phyloP scores from a whole-genome alignment of 2,888 invertebrate species.

The Drosophila lutescens region DNA sequence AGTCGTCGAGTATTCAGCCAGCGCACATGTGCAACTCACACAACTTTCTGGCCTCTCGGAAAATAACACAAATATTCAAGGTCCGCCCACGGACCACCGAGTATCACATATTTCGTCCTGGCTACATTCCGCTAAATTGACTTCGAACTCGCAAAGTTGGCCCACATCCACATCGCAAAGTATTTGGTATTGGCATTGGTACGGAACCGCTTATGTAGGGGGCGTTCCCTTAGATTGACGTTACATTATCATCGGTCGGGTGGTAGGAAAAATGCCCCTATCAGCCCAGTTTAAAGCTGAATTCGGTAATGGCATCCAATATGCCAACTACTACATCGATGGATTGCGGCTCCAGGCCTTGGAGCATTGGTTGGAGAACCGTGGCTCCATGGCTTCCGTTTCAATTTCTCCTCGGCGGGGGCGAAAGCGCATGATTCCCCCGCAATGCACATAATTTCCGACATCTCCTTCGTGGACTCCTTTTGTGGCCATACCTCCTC shows the following conservation, averaged over 20 bases:
- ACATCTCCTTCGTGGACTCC: conserved; percentile 1
- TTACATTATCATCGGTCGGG: not conserved
- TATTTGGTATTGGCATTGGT: conserved; percentile 6
- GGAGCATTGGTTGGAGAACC: not conserved
- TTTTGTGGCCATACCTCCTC: not conserved
- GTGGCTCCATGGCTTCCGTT: conserved; percentile 5
- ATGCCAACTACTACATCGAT: conserved; percentile 27
- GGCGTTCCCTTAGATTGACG: conserved; percentile 2
- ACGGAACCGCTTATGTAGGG: conserved; percentile 10
- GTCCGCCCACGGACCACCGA: conserved; percentile 11
- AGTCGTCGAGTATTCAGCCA: conserved; percentile 3
- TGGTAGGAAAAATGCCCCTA: not conserved
- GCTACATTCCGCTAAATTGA: conserved; percentile 69
- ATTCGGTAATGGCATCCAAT: conserved; percentile 22
- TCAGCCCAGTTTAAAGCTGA: conserved; percentile 12
- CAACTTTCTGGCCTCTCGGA: not conserved
- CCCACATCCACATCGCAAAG: not conserved
- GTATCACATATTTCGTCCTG: conserved; percentile 30
- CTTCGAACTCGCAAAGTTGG: conserved; percentile 44
- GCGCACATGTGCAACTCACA: conserved; percentile 31
- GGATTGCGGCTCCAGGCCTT: conserved; percentile 1
- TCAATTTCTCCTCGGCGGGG: conserved; percentile 4
- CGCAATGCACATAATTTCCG: conserved; percentile 34
- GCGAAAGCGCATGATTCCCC: not conserved
- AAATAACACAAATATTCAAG: conserved; percentile 25